Conservation (phyloP, 2,113 vertebrate species). For the Myxocyprinus asiaticus region DNA sequence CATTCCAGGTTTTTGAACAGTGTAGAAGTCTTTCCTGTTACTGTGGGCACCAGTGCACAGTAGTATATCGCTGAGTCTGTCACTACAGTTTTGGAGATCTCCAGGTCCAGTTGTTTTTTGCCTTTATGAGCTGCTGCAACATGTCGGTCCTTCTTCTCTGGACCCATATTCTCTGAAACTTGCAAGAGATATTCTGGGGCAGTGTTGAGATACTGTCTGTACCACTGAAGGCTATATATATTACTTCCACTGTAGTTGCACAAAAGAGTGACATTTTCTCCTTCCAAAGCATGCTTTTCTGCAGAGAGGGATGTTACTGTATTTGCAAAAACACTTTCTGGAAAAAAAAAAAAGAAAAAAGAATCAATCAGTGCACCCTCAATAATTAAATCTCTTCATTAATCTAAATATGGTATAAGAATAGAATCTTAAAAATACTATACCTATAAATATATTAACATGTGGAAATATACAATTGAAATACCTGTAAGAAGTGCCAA, state of each 20-base stretch:
- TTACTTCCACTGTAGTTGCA: slow-evolving; percentile 16
- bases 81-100: slow-evolving; percentile 34
- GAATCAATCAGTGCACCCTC: too few species aligned
- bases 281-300: background rate
- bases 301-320: background rate
- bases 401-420: too few species aligned
- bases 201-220: background rate
- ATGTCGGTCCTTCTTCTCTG: background rate
- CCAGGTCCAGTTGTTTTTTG: slow-evolving; percentile 15
- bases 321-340: background rate
- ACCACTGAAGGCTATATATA: background rate
- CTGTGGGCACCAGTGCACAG: slow-evolving; percentile 49
- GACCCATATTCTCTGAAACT: background rate
- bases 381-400: too few species aligned
- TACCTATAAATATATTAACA: too few species aligned
- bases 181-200: background rate
- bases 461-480: too few species aligned
- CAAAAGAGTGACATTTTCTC: background rate
- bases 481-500: too few species aligned
- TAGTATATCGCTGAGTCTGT: slow-evolving; percentile 51
- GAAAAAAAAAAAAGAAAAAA: background rate
- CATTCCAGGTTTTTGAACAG: slow-evolving; percentile 26
- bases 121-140: background rate
- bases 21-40: slow-evolving; percentile 18
- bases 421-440: too few species aligned